A percentile compares a stretch with the other conserved stretches of the same genome.
phyloP scores from a whole-genome alignment of 2,888 invertebrate genomes.

The Patella pellucida region DNA sequence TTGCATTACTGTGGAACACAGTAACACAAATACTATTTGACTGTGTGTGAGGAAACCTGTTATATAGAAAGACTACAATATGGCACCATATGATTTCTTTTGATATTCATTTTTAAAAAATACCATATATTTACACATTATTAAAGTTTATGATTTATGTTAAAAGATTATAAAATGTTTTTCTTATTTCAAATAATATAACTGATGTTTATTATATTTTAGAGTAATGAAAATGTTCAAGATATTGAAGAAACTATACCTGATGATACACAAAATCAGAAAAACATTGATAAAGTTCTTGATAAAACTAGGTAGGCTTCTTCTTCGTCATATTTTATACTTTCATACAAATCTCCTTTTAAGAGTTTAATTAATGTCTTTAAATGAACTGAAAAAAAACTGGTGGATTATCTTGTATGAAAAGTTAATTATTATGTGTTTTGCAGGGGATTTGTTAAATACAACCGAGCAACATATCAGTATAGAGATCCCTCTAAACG shows the following conservation, averaged over 20 bases:
- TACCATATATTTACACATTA: no score
- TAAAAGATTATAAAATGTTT: not conserved
- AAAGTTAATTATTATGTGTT: conserved; percentile 6
- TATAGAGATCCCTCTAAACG: conserved; percentile 90
- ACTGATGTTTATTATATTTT: not conserved
- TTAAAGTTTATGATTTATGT: not conserved
- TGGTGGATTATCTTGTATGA: not conserved
- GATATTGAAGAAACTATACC: conserved; percentile 93
- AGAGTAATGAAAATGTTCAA: conserved; percentile 71
- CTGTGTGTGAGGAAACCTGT: no score
- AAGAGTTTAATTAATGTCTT: not conserved
- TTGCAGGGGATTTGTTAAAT: conserved; percentile 92
- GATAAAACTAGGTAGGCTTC: conserved; percentile 80
- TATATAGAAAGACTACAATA: no score
- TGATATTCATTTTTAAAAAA: no score
- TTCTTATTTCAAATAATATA: not conserved
- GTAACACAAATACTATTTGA: no score
- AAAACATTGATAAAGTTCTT: conserved; percentile 84
- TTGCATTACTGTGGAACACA: no score
- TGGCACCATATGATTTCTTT: no score
- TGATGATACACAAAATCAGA: conserved; percentile 83
- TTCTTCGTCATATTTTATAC: not conserved
- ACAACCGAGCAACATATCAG: conserved; percentile 87
- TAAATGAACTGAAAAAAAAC: not conserved
- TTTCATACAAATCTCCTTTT: not conserved